These are phyloP conservation scores for Ephydatia muelleri DNA, from an alignment of 37 sponge, comb jelly and placozoan genomes.

Conservation along the genomic window DNA sequence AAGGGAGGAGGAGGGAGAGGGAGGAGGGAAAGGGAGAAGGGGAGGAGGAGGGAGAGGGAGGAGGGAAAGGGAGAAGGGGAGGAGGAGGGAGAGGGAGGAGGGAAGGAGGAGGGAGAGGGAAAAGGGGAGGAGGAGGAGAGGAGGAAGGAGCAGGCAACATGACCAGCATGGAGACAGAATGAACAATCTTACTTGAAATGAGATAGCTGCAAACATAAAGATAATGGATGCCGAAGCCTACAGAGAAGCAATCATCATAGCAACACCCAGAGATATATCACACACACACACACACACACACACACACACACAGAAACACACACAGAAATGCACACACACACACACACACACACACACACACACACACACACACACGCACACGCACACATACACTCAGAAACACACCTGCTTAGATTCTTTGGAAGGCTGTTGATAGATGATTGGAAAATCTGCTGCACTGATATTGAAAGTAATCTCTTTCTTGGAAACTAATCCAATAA, in stretches of 20 bases:
- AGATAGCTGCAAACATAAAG: slow-evolving; percentile 83
- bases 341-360: slow-evolving; percentile 6
- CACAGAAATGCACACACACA: neutral
- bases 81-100: too few relatives aligned
- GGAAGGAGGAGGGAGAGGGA: too few relatives aligned
- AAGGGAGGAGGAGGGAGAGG: too few relatives aligned
- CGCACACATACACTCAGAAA: neutral
- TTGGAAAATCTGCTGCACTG: slow-evolving; percentile 50
- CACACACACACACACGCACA: neutral
- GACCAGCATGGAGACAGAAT: neutral
- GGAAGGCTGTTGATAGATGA: slow-evolving; percentile 54
- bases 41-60: too few relatives aligned
- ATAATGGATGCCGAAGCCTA: slow-evolving; percentile 63
- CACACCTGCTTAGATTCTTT: slow-evolving; percentile 52
- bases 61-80: too few relatives aligned
- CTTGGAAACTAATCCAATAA: slow-evolving; percentile 48
- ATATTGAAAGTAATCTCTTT: slow-evolving; percentile 41
- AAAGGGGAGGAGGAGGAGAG: neutral
- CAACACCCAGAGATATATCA: neutral
- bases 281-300: neutral
- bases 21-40: too few relatives aligned
- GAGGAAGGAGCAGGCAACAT: neutral
- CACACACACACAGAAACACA: neutral
- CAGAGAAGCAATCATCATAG: neutral
- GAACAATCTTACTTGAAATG: slow-evolving; percentile 57